Conservation (phyloP, 1,140 invertebrate genomes). For the Drosophila varians region DNA sequence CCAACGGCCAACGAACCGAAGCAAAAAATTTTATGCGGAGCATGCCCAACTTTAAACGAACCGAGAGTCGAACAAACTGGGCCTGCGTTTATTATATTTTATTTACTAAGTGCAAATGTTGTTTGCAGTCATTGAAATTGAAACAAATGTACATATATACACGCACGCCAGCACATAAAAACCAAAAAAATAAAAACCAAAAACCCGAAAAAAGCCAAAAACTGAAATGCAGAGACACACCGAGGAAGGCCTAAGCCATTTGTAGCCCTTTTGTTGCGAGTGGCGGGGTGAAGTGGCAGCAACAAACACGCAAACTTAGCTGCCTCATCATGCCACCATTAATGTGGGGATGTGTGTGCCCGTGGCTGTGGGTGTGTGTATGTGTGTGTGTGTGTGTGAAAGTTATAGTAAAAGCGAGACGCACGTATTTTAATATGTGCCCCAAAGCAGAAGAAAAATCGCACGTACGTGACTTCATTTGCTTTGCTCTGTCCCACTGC, state of each 20-base stretch:
- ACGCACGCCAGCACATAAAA: slow-evolving; percentile 41
- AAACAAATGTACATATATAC: slow-evolving; percentile 73
- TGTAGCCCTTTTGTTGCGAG: slow-evolving; percentile 77
- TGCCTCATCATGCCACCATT: slow-evolving; percentile 78
- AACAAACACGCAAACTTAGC: slow-evolving; percentile 64
- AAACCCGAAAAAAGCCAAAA: slow-evolving; percentile 35
- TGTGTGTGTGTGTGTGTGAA: slow-evolving; percentile 49
- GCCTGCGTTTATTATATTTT: slow-evolving; percentile 76
- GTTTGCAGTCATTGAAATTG: slow-evolving; percentile 80
- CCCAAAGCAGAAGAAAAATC: slow-evolving; percentile 83
- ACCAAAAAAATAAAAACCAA: slow-evolving; percentile 9
- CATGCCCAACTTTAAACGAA: slow-evolving; percentile 51
- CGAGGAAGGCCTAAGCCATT: slow-evolving; percentile 70
- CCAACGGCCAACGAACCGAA: slow-evolving; percentile 28
- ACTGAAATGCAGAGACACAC: neutral
- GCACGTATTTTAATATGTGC: slow-evolving; percentile 83
- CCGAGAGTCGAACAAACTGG: slow-evolving; percentile 32
- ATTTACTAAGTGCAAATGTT: slow-evolving; percentile 82
- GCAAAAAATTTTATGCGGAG: slow-evolving; percentile 15
- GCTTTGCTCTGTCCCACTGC: slow-evolving; percentile 67
- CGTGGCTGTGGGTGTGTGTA: neutral
- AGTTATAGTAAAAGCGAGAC: slow-evolving; percentile 78
- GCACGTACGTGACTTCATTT: slow-evolving; percentile 83
- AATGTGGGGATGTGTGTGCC: slow-evolving; percentile 54
- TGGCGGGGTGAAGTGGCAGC: slow-evolving; percentile 55